These are phyloP conservation scores for Lithophane semibrunnea DNA, from an alignment of 2,888 invertebrate genomes.

Conservation along the genomic window DNA sequence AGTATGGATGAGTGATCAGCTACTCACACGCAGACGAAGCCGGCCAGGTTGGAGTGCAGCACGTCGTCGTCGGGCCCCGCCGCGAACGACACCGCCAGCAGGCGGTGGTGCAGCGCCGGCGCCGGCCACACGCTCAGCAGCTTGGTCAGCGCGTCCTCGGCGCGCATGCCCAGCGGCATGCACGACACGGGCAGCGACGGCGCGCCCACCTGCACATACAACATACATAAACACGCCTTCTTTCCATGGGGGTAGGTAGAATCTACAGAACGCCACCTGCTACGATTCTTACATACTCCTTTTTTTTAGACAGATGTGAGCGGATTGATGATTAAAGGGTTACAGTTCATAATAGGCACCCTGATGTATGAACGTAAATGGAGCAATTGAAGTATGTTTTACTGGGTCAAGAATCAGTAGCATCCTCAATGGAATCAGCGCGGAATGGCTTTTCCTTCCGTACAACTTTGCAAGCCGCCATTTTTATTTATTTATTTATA, in stretches of 20 bases:
- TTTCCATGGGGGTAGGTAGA: too few relatives aligned
- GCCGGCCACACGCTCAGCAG: conserved; percentile 95
- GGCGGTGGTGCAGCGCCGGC: conserved; percentile 95
- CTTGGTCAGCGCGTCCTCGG: conserved; percentile 97
- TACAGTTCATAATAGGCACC: too few relatives aligned
- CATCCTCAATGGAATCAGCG: neutral
- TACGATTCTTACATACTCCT: too few relatives aligned
- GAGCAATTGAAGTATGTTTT: too few relatives aligned
- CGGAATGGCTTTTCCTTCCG: neutral
- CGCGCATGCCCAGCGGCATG: conserved; percentile 98
- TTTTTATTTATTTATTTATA: too few relatives aligned
- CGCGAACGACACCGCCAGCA: conserved; percentile 97
- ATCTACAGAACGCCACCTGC: too few relatives aligned
- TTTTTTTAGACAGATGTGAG: too few relatives aligned
- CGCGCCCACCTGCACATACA: conserved; percentile 93
- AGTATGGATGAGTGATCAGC: neutral
- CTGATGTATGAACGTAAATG: too few relatives aligned
- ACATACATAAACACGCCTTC: too few relatives aligned
- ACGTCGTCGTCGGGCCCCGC: conserved; percentile 95
- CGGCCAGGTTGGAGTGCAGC: conserved; percentile 94
- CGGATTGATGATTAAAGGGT: too few relatives aligned
- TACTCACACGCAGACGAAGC: conserved; percentile 97
- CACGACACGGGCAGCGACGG: conserved; percentile 98
- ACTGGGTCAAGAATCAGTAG: neutral
- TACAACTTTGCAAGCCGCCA: neutral